phyloP scores from a whole-genome alignment of 1,140 invertebrate genomes.

The Trachymyrmex cornetzi region DNA sequence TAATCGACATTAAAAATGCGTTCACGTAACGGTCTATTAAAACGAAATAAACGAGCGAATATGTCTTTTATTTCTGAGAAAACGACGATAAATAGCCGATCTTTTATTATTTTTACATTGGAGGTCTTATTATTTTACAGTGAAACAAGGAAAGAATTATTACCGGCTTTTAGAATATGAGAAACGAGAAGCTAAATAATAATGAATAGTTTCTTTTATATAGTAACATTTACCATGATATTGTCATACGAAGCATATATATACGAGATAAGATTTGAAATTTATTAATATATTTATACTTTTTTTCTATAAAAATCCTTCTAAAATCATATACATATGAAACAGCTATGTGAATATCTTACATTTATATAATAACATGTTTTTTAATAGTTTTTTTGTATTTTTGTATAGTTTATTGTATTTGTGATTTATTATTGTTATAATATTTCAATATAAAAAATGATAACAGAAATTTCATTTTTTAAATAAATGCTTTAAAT shows the following conservation, averaged over 20 bases:
- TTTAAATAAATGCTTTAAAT: too few relatives aligned
- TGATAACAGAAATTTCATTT: too few relatives aligned
- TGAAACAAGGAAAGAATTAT: background rate
- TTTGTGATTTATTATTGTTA: too few relatives aligned
- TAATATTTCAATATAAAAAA: too few relatives aligned
- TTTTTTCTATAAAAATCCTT: too few relatives aligned
- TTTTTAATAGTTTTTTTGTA: too few relatives aligned
- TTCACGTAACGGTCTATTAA: background rate
- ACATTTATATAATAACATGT: too few relatives aligned
- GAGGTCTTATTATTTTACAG: background rate
- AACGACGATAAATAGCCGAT: background rate
- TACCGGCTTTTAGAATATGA: background rate
- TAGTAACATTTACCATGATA: background rate
- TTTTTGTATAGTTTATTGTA: too few relatives aligned
- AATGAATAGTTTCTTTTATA: background rate
- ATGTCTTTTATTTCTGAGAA: slow-evolving; percentile 5
- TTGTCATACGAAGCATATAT: background rate
- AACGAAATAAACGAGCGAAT: background rate
- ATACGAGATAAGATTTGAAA: background rate
- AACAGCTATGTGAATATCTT: too few relatives aligned
- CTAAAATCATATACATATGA: too few relatives aligned
- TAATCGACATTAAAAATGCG: slow-evolving; percentile 14
- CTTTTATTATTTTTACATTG: background rate
- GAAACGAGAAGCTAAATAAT: background rate
- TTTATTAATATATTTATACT: too few relatives aligned